Percentiles rank a stretch among this genome's conserved stretches.
Evolutionary conservation across 2,113 vertebrate genomes (phyloP).

Genomic region (Callorhinus ursinus): DNA sequence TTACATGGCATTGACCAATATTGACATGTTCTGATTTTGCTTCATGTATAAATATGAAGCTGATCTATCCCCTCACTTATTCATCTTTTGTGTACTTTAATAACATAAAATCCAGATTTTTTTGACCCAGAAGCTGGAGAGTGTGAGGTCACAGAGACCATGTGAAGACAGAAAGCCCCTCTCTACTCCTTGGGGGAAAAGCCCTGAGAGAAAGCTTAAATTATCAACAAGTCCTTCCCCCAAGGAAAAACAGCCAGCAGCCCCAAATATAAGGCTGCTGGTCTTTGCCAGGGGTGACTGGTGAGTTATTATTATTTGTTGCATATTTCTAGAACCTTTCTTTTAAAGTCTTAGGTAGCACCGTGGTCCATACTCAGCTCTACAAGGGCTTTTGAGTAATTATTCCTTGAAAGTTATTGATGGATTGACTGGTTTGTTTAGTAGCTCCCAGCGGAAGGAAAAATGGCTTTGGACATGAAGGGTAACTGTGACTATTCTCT

Average conservation of each 20-base stretch:
- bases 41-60: not conserved
- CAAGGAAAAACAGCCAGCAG: not conserved
- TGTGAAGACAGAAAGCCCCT: not conserved
- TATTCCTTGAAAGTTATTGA: not conserved
- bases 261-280: not conserved
- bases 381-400: not conserved
- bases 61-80: not conserved
- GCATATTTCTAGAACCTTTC: constrained; percentile 5
- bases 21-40: not conserved
- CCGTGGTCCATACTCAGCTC: not conserved
- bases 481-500: not conserved
- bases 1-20: not conserved
- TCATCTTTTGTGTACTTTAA: not conserved
- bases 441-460: constrained; percentile 2
- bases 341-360: not conserved
- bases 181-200: not conserved
- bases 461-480: not conserved
- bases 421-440: not conserved
- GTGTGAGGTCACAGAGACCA: not conserved
- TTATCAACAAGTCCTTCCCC: not conserved
- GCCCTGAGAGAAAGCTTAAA: not conserved
- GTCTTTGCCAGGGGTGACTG: not conserved
- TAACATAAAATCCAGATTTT: not conserved
- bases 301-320: not conserved
- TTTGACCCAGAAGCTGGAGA: not conserved